Percentiles rank a stretch among this genome's conserved stretches.
phyloP scores from a whole-genome alignment of 1,140 invertebrate genomes.

The Bombus confusus region DNA sequence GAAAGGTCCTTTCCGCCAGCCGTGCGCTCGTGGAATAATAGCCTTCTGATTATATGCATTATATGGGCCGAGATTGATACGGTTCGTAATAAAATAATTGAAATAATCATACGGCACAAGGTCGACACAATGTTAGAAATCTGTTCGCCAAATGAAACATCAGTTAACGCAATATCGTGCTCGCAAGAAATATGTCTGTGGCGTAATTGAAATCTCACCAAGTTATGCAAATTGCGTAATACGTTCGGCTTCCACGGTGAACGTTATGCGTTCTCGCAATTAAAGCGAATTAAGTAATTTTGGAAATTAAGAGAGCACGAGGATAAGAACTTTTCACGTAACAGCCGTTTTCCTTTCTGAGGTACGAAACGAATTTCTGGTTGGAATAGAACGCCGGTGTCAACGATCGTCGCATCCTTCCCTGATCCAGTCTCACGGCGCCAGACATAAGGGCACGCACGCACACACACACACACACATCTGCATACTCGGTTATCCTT shows the following conservation, averaged over 20 bases:
- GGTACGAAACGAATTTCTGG: background rate
- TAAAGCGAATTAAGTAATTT: too few species aligned
- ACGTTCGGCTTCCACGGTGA: background rate
- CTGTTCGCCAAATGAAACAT: slow-evolving; percentile 26
- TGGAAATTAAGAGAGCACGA: background rate
- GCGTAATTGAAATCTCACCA: background rate
- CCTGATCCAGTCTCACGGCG: slow-evolving; percentile 57
- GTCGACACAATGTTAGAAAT: slow-evolving; percentile 59
- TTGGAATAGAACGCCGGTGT: background rate
- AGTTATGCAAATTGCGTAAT: background rate
- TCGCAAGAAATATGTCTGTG: background rate
- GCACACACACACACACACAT: slow-evolving; percentile 10
- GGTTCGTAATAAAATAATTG: slow-evolving; percentile 79
- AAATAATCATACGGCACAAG: slow-evolving; percentile 76
- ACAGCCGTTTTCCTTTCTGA: background rate
- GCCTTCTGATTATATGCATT: slow-evolving; percentile 77
- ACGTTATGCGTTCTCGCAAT: background rate
- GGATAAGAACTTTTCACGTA: fast-evolving
- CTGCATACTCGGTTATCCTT: slow-evolving; percentile 27
- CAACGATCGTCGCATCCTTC: slow-evolving; percentile 33
- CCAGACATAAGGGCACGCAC: slow-evolving; percentile 46
- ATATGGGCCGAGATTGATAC: slow-evolving; percentile 74
- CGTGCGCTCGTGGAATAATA: slow-evolving; percentile 69
- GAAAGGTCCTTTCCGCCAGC: slow-evolving; percentile 47
- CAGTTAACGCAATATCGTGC: slow-evolving; percentile 5